A percentile compares a stretch with the other conserved stretches of the same genome.
Conservation (phyloP, 2,797 vertebrate species). For the Melopsittacus undulatus region DNA sequence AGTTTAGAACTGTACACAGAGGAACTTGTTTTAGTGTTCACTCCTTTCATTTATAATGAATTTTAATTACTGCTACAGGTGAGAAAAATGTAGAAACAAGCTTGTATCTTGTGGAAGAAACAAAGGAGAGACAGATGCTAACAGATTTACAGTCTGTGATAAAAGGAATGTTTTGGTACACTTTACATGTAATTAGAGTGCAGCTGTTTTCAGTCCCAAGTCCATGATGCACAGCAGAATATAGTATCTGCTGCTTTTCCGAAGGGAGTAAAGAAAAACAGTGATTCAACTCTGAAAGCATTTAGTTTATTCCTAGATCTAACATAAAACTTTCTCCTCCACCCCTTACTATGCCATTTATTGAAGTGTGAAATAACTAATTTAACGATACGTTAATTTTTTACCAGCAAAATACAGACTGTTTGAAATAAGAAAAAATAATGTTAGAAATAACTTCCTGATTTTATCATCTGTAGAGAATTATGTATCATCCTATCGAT, state of each 20-base stretch:
- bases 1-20: constrained; percentile 87
- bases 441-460: background rate
- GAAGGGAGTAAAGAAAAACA: constrained; percentile 82
- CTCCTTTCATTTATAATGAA: constrained; percentile 88
- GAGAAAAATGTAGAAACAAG: constrained; percentile 89
- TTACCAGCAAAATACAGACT: constrained; percentile 13
- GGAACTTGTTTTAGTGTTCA: constrained; percentile 88
- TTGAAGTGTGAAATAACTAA: constrained; percentile 9
- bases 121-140: constrained; percentile 89
- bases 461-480: background rate
- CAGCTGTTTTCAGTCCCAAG: constrained; percentile 87
- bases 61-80: constrained; percentile 90
- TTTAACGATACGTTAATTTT: constrained; percentile 50
- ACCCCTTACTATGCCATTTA: constrained; percentile 42
- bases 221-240: constrained; percentile 79
- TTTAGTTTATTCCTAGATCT: constrained; percentile 71
- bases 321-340: constrained; percentile 69
- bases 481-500: background rate
- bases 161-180: constrained; percentile 86
- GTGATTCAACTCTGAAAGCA: constrained; percentile 82
- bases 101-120: constrained; percentile 88
- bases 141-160: constrained; percentile 87
- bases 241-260: constrained; percentile 79
- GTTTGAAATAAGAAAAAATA: background rate
- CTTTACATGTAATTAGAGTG: constrained; percentile 90